These are phyloP conservation scores for Pempheris klunzingeri DNA, from an alignment of 2,797 vertebrate species.

Conservation along the genomic window DNA sequence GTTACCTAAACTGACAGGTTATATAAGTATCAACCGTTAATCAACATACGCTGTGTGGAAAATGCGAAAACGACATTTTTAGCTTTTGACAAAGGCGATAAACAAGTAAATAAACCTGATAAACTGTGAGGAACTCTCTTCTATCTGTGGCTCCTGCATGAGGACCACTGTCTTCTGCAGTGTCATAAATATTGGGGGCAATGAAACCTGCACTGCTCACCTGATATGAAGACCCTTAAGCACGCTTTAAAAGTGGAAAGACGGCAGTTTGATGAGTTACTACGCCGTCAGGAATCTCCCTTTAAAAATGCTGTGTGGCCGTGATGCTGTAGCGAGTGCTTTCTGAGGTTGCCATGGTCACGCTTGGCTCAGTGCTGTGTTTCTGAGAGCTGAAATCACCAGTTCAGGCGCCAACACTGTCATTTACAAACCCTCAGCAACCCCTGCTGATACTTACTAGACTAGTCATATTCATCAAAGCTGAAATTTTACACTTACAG, in stretches of 20 bases:
- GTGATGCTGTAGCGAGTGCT: background rate
- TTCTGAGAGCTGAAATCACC: conserved; percentile 12
- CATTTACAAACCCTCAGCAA: conserved; percentile 3
- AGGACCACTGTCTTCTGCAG: background rate
- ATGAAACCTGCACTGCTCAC: background rate
- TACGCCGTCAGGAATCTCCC: background rate
- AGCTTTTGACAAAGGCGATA: background rate
- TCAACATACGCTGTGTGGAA: background rate
- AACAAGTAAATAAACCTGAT: background rate
- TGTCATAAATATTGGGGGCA: background rate
- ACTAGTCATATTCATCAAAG: background rate
- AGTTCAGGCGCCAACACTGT: conserved; percentile 1
- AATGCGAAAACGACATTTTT: background rate
- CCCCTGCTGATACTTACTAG: background rate
- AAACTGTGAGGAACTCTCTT: background rate
- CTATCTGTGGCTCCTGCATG: background rate
- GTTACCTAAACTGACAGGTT: conserved; percentile 24
- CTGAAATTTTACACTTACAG: background rate
- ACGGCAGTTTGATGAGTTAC: background rate
- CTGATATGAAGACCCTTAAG: background rate
- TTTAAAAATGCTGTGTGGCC: conserved; percentile 5
- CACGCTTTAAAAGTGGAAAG: background rate
- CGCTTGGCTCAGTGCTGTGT: background rate
- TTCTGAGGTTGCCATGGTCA: conserved; percentile 26
- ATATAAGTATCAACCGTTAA: conserved; percentile 8